These are phyloP conservation scores for Eulemur macaco DNA, from an alignment of 2,113 vertebrate genomes.

Conservation along the genomic window DNA sequence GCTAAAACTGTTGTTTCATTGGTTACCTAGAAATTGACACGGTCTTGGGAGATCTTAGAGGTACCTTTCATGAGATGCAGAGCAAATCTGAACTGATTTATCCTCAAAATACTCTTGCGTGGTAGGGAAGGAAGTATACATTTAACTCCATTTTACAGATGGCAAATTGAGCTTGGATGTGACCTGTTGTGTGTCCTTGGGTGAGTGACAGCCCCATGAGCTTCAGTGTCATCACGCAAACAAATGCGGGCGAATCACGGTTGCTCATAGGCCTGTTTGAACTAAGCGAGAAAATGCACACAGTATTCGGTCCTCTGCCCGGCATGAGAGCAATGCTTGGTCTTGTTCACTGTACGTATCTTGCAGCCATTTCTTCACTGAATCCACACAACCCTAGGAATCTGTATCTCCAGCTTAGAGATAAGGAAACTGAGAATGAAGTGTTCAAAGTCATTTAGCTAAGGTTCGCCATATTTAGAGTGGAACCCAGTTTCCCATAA, in stretches of 20 bases:
- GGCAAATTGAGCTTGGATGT: neutral
- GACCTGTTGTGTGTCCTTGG: neutral
- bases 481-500: neutral
- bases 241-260: neutral
- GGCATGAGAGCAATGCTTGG: fast-evolving
- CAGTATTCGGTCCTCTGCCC: neutral
- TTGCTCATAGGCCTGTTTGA: neutral
- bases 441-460: neutral
- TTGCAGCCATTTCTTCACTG: neutral
- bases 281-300: too few species aligned
- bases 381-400: neutral
- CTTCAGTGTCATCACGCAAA: neutral
- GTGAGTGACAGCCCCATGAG: neutral
- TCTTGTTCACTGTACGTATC: fast-evolving
- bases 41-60: neutral
- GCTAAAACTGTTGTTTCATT: neutral
- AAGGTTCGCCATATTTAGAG: neutral
- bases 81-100: neutral
- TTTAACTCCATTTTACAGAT: neutral
- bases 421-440: neutral
- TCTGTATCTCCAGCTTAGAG: neutral
- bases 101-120: neutral
- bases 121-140: neutral
- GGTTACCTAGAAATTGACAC: neutral
- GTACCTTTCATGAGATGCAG: neutral